Evolutionary conservation across 2,888 invertebrate species (phyloP).

Genomic region (Caenorhabditis sp.): DNA sequence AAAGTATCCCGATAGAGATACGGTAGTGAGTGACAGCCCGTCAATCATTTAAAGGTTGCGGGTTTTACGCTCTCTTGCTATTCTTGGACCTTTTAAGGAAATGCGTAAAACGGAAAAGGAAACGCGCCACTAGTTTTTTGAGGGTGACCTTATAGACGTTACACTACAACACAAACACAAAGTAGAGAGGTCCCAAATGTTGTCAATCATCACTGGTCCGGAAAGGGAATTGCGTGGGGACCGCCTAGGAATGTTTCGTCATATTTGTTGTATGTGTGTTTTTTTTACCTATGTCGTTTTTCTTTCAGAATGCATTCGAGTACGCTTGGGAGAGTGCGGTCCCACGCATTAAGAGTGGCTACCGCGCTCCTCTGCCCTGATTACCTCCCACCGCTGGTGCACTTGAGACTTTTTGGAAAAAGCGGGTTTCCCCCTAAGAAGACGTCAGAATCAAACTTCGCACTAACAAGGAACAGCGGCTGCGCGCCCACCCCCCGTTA

Average conservation of each 20-base stretch:
- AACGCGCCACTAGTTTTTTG: conserved; percentile 31
- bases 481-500: neutral
- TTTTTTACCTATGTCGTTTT: conserved; percentile 19
- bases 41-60: conserved; percentile 30
- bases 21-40: conserved; percentile 23
- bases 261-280: conserved; percentile 24
- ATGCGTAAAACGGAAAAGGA: conserved; percentile 51
- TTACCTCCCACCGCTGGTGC: conserved; percentile 41
- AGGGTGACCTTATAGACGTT: conserved; percentile 35
- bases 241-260: conserved; percentile 34
- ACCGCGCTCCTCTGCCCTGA: conserved; percentile 32
- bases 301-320: neutral
- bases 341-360: conserved; percentile 35
- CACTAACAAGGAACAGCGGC: conserved; percentile 12
- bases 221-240: conserved; percentile 58
- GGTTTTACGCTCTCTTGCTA: conserved; percentile 30
- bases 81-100: conserved; percentile 41
- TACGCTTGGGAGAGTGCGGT: conserved; percentile 7
- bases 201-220: conserved; percentile 40
- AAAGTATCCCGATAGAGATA: neutral
- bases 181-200: conserved; percentile 36
- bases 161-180: conserved; percentile 30
- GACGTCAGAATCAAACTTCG: conserved; percentile 29
- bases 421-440: conserved; percentile 3
- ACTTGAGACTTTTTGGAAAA: conserved; percentile 10